Percentiles rank a stretch among this genome's conserved stretches.
Conservation (phyloP, 2,113 vertebrate species). For the Sterna hirundo region DNA sequence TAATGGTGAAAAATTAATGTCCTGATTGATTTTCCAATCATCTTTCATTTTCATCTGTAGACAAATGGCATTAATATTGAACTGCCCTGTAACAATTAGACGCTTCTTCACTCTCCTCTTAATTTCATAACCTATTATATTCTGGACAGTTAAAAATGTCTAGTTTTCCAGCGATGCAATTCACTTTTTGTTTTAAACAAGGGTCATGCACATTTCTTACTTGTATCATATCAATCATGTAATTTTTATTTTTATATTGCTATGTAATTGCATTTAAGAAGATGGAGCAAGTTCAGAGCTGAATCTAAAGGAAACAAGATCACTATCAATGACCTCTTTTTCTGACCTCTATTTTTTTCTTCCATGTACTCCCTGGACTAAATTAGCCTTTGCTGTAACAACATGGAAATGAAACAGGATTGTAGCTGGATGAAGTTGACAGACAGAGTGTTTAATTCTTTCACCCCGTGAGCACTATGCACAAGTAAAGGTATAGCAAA, state of each 20-base stretch:
- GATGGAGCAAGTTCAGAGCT: not conserved
- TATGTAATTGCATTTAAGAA: not conserved
- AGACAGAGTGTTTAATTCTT: not conserved
- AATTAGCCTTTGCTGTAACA: not conserved
- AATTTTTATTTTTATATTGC: not conserved
- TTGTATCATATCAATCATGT: not conserved
- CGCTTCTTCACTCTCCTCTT: not conserved
- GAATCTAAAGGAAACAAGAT: not conserved
- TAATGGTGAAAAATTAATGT: conserved; percentile 29
- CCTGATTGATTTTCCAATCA: conserved; percentile 15
- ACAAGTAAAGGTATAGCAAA: not conserved
- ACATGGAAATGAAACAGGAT: not conserved
- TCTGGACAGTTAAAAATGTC: not conserved
- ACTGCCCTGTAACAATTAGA: not conserved
- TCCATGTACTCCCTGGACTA: not conserved
- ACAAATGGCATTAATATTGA: conserved; percentile 26
- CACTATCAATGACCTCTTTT: not conserved
- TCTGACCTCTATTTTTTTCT: not conserved
- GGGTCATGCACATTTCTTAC: not conserved
- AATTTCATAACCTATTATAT: not conserved
- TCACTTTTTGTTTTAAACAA: not conserved
- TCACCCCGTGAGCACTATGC: not conserved
- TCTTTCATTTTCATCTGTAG: conserved; percentile 14
- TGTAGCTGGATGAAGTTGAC: not conserved
- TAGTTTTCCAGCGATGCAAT: not conserved